phyloP scores from a whole-genome alignment of 2,888 invertebrate species.

The Priocnemis perturbator region DNA sequence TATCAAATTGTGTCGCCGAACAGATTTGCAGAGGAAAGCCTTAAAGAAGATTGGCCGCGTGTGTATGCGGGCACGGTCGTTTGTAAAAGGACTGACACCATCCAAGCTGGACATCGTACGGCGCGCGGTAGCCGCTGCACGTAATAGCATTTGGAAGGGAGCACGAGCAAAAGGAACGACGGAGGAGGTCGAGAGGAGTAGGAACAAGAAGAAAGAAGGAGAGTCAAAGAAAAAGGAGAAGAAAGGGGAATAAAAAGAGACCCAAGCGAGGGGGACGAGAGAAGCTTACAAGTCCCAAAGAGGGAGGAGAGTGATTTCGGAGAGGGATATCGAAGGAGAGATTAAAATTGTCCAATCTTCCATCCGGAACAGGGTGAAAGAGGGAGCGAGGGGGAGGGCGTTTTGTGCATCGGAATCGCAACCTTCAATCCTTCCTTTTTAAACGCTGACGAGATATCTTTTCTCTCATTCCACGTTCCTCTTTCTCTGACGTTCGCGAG shows the following conservation, averaged over 20 bases:
- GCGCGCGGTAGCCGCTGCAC: conserved; percentile 65
- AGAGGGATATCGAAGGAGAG: conserved; percentile 48
- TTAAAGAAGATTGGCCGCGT: no score
- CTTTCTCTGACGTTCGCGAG: conserved; percentile 29
- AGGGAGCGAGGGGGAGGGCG: no score
- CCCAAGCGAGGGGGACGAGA: conserved; percentile 21
- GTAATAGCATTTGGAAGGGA: conserved; percentile 60
- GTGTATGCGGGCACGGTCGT: no score
- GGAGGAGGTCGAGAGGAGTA: conserved; percentile 19
- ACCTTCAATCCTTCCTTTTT: no score
- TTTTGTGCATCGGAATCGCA: no score
- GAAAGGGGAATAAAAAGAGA: conserved; percentile 20
- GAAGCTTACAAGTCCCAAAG: conserved; percentile 36
- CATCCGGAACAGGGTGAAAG: no score
- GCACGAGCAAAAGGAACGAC: not conserved
- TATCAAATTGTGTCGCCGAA: no score
- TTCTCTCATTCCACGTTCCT: no score
- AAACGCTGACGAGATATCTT: no score
- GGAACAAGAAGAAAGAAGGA: conserved; percentile 10
- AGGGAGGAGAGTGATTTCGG: conserved; percentile 7
- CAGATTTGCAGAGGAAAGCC: no score
- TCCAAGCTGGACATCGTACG: conserved; percentile 16
- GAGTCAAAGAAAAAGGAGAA: conserved; percentile 16
- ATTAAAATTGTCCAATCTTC: conserved; percentile 61
- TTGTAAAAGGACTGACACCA: no score